Evolutionary conservation across 2,113 vertebrate genomes (phyloP).

Genomic region (Sander lucioperca): DNA sequence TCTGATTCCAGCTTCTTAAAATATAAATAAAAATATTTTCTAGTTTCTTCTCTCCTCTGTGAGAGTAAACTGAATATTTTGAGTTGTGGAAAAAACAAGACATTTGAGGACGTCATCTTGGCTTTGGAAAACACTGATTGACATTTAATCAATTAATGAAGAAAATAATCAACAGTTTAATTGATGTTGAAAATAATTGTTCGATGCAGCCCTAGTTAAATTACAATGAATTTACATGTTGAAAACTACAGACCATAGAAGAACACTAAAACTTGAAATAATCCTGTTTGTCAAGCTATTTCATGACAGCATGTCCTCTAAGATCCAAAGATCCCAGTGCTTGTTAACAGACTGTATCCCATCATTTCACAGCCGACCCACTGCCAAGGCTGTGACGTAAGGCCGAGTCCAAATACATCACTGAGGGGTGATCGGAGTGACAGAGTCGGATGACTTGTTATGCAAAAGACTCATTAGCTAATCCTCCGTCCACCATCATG

Average conservation of each 20-base stretch:
- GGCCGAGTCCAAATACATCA: slow-evolving; percentile 8
- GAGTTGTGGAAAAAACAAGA: too few relatives aligned
- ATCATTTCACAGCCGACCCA: slow-evolving; percentile 35
- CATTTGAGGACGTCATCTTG: too few relatives aligned
- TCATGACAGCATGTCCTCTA: not conserved
- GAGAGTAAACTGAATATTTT: too few relatives aligned
- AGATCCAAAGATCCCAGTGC: not conserved
- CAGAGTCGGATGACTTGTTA: slow-evolving; percentile 41
- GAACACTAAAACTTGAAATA: not conserved
- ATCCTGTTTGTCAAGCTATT: not conserved
- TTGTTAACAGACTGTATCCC: not conserved
- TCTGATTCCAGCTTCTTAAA: too few relatives aligned
- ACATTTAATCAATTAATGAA: too few relatives aligned
- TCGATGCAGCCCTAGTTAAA: too few relatives aligned
- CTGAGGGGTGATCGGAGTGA: not conserved
- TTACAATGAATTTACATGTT: too few relatives aligned
- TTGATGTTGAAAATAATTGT: too few relatives aligned
- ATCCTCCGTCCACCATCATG: slow-evolving; percentile 19
- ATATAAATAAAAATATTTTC: too few relatives aligned
- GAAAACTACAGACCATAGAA: not conserved
- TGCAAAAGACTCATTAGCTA: slow-evolving; percentile 54
- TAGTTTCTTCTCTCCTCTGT: too few relatives aligned
- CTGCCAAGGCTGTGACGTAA: slow-evolving; percentile 39
- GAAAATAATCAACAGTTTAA: too few relatives aligned
- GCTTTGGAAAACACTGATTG: too few relatives aligned